These are phyloP conservation scores for Rhinoraja longicauda DNA, from an alignment of 2,797 vertebrate genomes.

Conservation along the genomic window DNA sequence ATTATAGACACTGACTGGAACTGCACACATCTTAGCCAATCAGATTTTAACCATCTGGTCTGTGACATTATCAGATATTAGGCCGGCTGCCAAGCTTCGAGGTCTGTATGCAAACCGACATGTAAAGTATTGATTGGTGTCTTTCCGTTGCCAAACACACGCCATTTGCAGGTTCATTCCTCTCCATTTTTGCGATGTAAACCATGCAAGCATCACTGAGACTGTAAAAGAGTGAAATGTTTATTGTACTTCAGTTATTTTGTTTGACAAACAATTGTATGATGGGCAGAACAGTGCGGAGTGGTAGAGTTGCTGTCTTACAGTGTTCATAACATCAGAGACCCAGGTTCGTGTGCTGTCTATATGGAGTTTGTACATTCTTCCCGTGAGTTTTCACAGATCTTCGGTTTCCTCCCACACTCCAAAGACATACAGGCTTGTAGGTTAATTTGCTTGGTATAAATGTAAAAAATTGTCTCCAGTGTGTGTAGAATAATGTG, in stretches of 20 bases:
- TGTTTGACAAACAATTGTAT: constrained; percentile 49
- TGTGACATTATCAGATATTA: not conserved
- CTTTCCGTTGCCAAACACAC: constrained; percentile 56
- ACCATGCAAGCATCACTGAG: constrained; percentile 48
- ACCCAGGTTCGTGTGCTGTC: no score
- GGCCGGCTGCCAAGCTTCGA: constrained; percentile 11
- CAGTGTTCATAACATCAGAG: no score
- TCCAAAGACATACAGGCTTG: no score
- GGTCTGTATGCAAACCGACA: constrained; percentile 13
- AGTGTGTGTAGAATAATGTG: no score
- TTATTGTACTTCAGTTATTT: constrained; percentile 56
- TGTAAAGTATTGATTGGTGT: constrained; percentile 19
- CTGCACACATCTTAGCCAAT: constrained; percentile 21
- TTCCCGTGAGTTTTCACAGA: no score
- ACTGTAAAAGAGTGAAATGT: constrained; percentile 62
- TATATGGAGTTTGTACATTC: no score
- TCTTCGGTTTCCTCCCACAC: no score
- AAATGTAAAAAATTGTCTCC: no score
- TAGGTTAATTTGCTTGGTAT: no score
- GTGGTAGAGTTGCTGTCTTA: no score
- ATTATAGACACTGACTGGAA: constrained; percentile 25
- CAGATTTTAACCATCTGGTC: constrained; percentile 27
- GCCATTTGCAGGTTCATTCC: constrained; percentile 47
- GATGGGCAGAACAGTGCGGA: no score
- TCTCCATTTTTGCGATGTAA: constrained; percentile 43